These are phyloP conservation scores for Eupeodes luniger DNA, from an alignment of 2,888 invertebrate genomes.

Conservation along the genomic window DNA sequence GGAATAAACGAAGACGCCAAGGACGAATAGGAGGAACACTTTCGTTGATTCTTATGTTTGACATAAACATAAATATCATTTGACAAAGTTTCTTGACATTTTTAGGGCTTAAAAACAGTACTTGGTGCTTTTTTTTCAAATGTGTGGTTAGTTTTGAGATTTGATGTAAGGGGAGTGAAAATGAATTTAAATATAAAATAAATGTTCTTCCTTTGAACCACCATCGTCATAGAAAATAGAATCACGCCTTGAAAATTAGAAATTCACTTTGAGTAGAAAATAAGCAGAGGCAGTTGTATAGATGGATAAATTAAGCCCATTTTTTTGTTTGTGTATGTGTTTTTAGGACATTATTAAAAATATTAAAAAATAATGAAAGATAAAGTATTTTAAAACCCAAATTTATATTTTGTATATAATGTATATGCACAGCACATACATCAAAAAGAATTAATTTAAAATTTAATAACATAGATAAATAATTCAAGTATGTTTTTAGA, in stretches of 20 bases:
- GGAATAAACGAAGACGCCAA: constrained; percentile 1
- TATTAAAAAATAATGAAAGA: no score
- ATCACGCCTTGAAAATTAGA: background rate
- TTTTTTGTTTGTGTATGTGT: no score
- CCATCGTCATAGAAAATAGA: background rate
- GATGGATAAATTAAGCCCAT: no score
- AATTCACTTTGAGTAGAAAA: no score
- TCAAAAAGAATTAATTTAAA: no score
- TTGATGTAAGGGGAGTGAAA: background rate
- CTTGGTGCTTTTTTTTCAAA: background rate
- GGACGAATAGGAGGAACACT: constrained; percentile 38
- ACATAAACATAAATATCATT: constrained; percentile 21
- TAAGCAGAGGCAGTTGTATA: no score
- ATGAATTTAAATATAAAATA: background rate
- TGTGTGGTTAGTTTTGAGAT: background rate
- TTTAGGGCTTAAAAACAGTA: background rate
- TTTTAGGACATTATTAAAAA: no score
- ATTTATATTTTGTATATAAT: no score
- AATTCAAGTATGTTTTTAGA: no score
- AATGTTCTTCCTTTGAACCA: background rate
- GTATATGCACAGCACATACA: no score
- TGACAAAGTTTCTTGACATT: constrained; percentile 7
- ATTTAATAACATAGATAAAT: no score
- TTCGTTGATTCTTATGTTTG: constrained; percentile 28
- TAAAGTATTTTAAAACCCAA: no score